Base-by-base conservation (phyloP, 2,797 vertebrate species). In the Intellagama lesueurii region DNA sequence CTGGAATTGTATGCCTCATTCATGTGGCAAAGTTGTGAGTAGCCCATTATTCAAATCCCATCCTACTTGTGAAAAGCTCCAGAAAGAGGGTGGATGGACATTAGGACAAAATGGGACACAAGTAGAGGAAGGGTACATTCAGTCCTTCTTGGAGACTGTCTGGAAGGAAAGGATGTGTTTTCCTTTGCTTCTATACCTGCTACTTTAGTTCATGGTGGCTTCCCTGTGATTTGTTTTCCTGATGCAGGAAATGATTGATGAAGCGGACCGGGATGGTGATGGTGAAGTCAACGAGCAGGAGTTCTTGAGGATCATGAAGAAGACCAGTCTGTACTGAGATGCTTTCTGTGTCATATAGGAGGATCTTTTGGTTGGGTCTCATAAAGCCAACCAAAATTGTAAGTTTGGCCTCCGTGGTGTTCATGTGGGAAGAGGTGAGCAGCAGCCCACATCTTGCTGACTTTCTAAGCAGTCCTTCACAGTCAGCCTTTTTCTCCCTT, bases 221-320 rank as follows among this genome's bases (percentile, higher is more conserved):
- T 22, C 0, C 56, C 5, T 44, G 24, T 73, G 85, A 7, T 19
- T 78, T 17, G n/a, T 93, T 81, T 5, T 35, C 87, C 0, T 83
- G 77, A 77, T 85, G 30, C 94, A 99, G 99, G 98, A 99, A 92
- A 99, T 99, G 99, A 99, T 99, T 0, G 97, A 98, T 0, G 98
- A 99, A 92, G 99, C 98, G 0, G 99, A 99, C 89, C 91, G 98
- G 87, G 98, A 99, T 32, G 98, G 98, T 35, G 99, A 99, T 0
- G 98, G 99, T 49, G 98, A 99, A 88, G 99, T 99, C 93, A 99
- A 97, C 26, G 98, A 99, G 96, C 98, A 98, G 89, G 99, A 99
- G 80, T 99, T 99, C 95, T 96, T 99, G 92, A 96, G 98, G 83
- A 99, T 99, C 91, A 99, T 99, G 99, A 99, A 99, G 96, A 98